phyloP scores from a whole-genome alignment of 2,888 invertebrate genomes.

The Phymatocera aterrima region DNA sequence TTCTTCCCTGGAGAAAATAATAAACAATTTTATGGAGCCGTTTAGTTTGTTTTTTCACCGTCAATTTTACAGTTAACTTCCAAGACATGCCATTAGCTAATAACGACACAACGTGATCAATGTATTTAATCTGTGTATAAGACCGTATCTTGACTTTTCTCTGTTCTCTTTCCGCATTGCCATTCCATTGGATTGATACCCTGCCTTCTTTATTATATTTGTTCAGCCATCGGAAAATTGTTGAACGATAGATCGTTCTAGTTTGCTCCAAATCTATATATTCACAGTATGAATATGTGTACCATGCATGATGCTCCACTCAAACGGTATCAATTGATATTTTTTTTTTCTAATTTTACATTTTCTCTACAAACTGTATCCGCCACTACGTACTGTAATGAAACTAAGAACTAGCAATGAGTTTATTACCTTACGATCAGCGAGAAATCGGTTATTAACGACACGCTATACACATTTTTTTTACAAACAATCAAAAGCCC shows the following conservation, averaged over 20 bases:
- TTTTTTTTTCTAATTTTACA: background rate
- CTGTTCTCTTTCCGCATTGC: background rate
- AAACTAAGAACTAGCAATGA: background rate
- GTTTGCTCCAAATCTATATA: conserved; percentile 22
- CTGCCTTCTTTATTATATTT: conserved; percentile 46
- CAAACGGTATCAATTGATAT: background rate
- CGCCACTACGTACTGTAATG: background rate
- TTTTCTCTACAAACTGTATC: background rate
- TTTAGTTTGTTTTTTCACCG: conserved; percentile 5
- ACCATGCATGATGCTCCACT: background rate
- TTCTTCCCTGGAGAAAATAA: background rate
- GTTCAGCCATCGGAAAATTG: conserved; percentile 51
- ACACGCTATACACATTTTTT: background rate
- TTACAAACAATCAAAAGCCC: background rate
- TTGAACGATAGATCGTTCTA: conserved; percentile 13
- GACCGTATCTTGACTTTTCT: conserved; percentile 45
- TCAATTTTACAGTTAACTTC: conserved; percentile 25
- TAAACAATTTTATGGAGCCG: conserved; percentile 8
- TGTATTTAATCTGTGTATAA: conserved; percentile 47
- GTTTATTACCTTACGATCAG: background rate
- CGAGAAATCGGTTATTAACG: conserved; percentile 11
- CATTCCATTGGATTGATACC: conserved; percentile 15
- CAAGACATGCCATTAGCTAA: conserved; percentile 8
- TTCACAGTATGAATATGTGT: background rate
- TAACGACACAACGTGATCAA: conserved; percentile 7